Conservation (phyloP, 2,113 vertebrate species). For the Lichenostomus cassidix region DNA sequence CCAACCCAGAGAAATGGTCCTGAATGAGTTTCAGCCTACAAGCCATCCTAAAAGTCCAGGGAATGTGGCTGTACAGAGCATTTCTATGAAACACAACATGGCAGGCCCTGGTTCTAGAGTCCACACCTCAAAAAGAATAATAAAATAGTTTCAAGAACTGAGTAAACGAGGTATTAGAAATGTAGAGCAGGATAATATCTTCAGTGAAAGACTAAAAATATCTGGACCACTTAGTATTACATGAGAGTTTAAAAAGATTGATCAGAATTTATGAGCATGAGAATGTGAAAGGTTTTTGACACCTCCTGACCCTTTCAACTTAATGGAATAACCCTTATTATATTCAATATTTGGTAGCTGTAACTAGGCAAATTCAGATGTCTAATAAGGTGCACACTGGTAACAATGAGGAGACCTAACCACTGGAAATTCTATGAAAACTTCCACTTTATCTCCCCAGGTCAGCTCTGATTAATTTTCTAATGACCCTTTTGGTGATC, state of each 20-base stretch:
- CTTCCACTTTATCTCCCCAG: neutral
- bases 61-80: neutral
- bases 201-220: neutral
- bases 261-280: neutral
- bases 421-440: neutral
- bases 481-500: neutral
- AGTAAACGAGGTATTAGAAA: neutral
- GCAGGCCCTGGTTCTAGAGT: neutral
- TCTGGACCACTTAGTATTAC: neutral
- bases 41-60: neutral
- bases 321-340: neutral
- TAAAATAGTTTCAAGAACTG: neutral
- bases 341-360: neutral
- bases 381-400: neutral
- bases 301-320: neutral
- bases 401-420: neutral
- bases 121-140: neutral
- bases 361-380: neutral
- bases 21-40: accelerated
- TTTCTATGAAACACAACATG: accelerated
- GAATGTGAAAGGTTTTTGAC: neutral
- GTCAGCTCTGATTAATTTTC: neutral
- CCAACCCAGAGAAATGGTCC: neutral
- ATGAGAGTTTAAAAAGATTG: neutral
- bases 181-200: neutral